Percentiles rank a stretch among this genome's conserved stretches.
Evolutionary conservation across 2,797 vertebrate genomes (phyloP).

Genomic region (Orientallactaga sibirica): DNA sequence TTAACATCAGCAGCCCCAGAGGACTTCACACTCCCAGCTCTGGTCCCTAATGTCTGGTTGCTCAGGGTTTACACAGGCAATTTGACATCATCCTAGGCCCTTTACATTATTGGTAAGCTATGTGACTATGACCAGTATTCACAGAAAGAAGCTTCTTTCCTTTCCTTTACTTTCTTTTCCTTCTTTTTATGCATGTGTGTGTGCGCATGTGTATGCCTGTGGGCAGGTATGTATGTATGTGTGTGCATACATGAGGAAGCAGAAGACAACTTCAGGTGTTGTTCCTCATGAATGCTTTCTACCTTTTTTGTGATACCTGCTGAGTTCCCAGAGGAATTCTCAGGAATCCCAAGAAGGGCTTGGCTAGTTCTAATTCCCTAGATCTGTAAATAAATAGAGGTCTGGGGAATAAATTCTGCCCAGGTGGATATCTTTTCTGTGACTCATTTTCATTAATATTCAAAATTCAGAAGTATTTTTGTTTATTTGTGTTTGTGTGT

Average conservation of each 20-base stretch:
- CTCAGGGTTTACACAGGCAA: too few relatives aligned
- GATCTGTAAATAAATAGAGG: slow-evolving; percentile 46
- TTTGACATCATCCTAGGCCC: too few relatives aligned
- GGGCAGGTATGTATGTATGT: too few relatives aligned
- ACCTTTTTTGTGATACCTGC: slow-evolving; percentile 3
- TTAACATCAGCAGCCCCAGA: too few relatives aligned
- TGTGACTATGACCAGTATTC: too few relatives aligned
- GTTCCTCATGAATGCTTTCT: background rate
- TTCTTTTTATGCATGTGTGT: too few relatives aligned
- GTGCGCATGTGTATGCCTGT: too few relatives aligned
- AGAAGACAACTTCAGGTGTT: background rate
- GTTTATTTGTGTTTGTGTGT: background rate
- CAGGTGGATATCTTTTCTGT: slow-evolving; percentile 36
- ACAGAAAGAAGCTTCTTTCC: too few relatives aligned
- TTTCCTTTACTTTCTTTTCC: too few relatives aligned
- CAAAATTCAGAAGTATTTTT: slow-evolving; percentile 34
- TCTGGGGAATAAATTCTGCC: slow-evolving; percentile 48
- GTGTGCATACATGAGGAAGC: background rate
- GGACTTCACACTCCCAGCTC: too few relatives aligned
- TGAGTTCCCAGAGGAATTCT: slow-evolving; percentile 59
- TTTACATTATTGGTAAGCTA: too few relatives aligned
- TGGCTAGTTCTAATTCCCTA: slow-evolving; percentile 20
- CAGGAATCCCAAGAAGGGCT: slow-evolving; percentile 37
- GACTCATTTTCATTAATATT: slow-evolving; percentile 41
- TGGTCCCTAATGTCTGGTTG: too few relatives aligned